phyloP scores from a whole-genome alignment of 2,113 vertebrate genomes.

The Columba livia region DNA sequence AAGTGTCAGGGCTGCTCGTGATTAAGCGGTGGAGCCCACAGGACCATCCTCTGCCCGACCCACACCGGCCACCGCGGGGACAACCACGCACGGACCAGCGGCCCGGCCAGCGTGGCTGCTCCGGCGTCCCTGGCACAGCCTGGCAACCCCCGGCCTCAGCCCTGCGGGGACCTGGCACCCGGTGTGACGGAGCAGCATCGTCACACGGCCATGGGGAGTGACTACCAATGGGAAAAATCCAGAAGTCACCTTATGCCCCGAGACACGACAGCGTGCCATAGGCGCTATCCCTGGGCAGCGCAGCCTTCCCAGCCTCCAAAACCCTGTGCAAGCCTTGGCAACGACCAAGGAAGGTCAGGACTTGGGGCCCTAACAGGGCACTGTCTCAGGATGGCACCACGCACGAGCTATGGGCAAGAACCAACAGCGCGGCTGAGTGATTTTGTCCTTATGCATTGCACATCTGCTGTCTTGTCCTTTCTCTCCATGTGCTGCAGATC shows the following conservation, averaged over 20 bases:
- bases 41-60: background rate
- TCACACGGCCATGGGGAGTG: fast-evolving
- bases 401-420: background rate
- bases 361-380: background rate
- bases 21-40: background rate
- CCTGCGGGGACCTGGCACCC: fast-evolving
- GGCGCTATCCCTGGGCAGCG: background rate
- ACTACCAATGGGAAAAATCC: background rate
- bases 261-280: fast-evolving
- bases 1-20: background rate
- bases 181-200: background rate
- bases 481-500: background rate
- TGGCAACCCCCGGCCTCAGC: background rate
- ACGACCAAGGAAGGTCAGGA: background rate
- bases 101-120: background rate
- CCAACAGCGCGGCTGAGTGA: background rate
- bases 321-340: background rate
- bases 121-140: background rate
- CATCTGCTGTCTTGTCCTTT: background rate
- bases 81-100: fast-evolving
- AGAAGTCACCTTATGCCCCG: fast-evolving
- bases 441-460: background rate
- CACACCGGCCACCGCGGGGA: background rate
- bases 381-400: background rate
- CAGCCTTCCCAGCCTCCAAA: background rate